These are phyloP conservation scores for Stomorhina lunata DNA, from an alignment of 2,888 invertebrate species.

Conservation along the genomic window DNA sequence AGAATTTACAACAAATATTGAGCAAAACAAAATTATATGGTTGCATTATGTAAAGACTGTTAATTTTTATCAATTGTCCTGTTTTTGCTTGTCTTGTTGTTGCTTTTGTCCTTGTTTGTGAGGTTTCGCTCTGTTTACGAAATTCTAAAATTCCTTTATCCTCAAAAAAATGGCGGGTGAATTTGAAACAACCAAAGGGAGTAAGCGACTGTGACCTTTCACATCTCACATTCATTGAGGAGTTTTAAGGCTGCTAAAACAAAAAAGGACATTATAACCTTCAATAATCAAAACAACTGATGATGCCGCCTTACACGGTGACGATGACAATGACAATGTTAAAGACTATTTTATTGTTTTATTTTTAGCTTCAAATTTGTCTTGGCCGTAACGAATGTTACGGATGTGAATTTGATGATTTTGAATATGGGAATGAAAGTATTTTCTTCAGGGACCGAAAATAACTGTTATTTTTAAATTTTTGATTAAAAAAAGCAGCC, in stretches of 20 bases:
- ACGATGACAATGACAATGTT: conserved; percentile 43
- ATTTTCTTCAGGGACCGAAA: no score
- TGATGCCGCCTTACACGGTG: no score
- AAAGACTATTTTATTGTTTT: neutral
- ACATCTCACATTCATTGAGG: conserved; percentile 12
- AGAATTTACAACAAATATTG: conserved; percentile 13
- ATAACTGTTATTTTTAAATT: no score
- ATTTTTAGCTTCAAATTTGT: neutral
- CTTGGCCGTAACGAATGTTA: conserved; percentile 27
- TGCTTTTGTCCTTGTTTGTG: no score
- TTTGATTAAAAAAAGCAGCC: no score
- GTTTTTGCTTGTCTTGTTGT: neutral
- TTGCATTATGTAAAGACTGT: conserved; percentile 28
- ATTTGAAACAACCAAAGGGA: no score
- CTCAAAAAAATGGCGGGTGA: no score
- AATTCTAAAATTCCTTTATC: neutral
- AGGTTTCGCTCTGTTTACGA: neutral
- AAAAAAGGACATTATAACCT: no score
- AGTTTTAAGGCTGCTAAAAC: no score
- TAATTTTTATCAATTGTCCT: conserved; percentile 46
- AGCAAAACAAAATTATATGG: conserved; percentile 16
- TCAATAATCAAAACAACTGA: no score
- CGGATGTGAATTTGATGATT: conserved; percentile 37
- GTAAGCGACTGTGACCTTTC: conserved; percentile 1
- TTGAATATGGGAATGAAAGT: no score